Percentiles rank a stretch among this genome's conserved stretches.
Conservation (phyloP, 2,888 invertebrate species). For the Pelosia muscerda region DNA sequence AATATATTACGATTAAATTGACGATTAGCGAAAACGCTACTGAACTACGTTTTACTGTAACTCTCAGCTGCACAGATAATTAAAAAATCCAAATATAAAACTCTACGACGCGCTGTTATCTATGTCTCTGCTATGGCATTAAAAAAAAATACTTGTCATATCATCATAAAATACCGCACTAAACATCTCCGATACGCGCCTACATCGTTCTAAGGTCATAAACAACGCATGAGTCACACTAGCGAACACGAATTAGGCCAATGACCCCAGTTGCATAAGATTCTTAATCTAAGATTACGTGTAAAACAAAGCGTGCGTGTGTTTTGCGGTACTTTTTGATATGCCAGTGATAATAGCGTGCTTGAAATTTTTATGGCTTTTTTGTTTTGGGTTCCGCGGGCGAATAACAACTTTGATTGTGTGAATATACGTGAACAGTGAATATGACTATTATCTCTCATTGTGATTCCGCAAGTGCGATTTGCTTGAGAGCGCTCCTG, state of each 20-base stretch:
- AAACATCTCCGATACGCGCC: neutral
- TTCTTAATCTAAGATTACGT: conserved; percentile 43
- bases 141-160: neutral
- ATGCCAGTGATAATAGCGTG: conserved; percentile 22
- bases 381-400: conserved; percentile 5
- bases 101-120: too few relatives aligned
- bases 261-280: conserved; percentile 75
- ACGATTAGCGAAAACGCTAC: neutral
- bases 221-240: conserved; percentile 50
- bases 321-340: conserved; percentile 32
- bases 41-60: too few relatives aligned
- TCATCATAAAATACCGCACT: neutral
- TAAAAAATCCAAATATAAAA: too few relatives aligned
- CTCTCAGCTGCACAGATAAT: too few relatives aligned
- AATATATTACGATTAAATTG: neutral
- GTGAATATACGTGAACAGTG: neutral
- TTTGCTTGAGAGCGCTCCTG: too few relatives aligned
- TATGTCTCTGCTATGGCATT: too few relatives aligned
- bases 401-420: neutral
- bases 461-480: too few relatives aligned
- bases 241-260: conserved; percentile 65
- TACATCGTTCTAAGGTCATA: conserved; percentile 34
- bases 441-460: too few relatives aligned
- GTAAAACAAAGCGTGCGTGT: conserved; percentile 47
- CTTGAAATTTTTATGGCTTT: conserved; percentile 22